phyloP scores from a whole-genome alignment of 2,113 vertebrate species.

The Ageneiosus marmoratus region DNA sequence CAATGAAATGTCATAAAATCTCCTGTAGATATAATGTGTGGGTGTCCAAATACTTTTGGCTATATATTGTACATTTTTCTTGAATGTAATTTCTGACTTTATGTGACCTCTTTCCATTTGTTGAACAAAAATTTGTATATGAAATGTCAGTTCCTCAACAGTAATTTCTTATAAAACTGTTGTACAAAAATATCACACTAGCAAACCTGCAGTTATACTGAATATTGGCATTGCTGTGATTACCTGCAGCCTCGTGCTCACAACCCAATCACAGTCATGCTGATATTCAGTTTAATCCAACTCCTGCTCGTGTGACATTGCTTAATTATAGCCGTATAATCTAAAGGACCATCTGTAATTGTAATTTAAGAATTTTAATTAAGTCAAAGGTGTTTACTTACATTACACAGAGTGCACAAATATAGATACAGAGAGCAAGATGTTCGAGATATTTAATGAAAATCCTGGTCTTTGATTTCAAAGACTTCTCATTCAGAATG shows the following conservation, averaged over 20 bases:
- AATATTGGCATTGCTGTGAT: neutral
- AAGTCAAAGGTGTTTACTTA: neutral
- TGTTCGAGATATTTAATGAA: neutral
- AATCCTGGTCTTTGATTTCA: neutral
- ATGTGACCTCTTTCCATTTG: too few species aligned
- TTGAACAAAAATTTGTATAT: too few species aligned
- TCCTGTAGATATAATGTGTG: too few species aligned
- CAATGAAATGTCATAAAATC: too few species aligned
- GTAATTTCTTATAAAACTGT: neutral
- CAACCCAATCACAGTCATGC: neutral
- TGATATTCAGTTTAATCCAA: neutral
- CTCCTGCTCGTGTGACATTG: neutral
- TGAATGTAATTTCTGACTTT: too few species aligned
- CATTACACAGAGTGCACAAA: neutral
- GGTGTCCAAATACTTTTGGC: too few species aligned
- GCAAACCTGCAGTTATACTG: neutral
- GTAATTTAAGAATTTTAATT: neutral
- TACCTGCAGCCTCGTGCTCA: neutral
- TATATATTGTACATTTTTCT: too few species aligned
- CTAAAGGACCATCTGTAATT: neutral
- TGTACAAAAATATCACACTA: neutral
- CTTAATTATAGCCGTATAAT: neutral
- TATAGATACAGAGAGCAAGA: neutral
- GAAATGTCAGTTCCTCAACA: too few species aligned
- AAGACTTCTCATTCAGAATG: neutral